Conservation (phyloP, 2,113 vertebrate genomes). For the Corapipo altera region DNA sequence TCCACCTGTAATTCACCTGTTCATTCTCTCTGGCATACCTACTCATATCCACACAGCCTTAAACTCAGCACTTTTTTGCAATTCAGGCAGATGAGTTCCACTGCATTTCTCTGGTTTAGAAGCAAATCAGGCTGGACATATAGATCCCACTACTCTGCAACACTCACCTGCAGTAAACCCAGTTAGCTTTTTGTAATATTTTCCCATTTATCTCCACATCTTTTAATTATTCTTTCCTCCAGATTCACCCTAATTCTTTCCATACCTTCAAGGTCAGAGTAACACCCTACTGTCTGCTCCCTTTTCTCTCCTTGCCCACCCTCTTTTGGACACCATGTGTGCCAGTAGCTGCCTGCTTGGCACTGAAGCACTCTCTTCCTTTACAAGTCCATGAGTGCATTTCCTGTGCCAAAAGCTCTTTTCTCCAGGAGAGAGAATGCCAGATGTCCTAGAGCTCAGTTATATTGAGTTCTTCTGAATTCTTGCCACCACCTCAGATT, state of each 20-base stretch:
- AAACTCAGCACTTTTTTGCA: background rate
- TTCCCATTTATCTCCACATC: background rate
- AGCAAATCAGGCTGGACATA: background rate
- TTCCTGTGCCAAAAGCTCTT: slow-evolving; percentile 43
- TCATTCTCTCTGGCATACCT: background rate
- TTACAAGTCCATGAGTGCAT: background rate
- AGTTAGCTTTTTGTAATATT: background rate
- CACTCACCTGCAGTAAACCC: background rate
- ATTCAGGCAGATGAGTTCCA: background rate
- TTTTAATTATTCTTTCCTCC: background rate
- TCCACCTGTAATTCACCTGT: background rate
- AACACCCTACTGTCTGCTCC: background rate
- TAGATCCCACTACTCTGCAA: background rate
- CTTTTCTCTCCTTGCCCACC: background rate
- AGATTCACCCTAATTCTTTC: background rate
- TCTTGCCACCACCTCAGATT: background rate
- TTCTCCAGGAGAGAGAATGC: background rate
- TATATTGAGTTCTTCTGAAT: background rate
- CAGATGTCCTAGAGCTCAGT: slow-evolving; percentile 34
- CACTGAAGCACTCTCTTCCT: background rate
- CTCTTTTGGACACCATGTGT: background rate
- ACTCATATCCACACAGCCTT: background rate
- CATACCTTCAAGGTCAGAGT: background rate
- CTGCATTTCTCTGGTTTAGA: background rate
- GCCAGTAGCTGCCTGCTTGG: background rate